Conservation (phyloP, 2,797 vertebrate genomes). For the Fistularia commersonii region DNA sequence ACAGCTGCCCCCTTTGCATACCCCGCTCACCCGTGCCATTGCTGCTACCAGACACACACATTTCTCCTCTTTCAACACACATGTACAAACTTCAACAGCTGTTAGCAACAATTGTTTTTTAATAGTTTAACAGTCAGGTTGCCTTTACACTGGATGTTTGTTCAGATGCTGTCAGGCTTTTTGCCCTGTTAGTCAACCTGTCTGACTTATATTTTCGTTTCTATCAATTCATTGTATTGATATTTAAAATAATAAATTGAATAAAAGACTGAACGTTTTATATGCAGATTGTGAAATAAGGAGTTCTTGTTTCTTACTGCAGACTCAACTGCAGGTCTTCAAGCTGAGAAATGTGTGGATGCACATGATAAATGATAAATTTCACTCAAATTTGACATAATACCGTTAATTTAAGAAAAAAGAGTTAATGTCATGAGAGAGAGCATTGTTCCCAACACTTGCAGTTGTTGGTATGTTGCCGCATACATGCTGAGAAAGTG, state of each 20-base stretch:
- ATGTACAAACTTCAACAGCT: conserved; percentile 58
- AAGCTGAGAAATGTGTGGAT: no score
- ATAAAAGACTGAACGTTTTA: background rate
- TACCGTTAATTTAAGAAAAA: background rate
- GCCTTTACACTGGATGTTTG: conserved; percentile 9
- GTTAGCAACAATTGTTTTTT: conserved; percentile 69
- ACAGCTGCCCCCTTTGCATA: conserved; percentile 64
- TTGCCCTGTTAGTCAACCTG: no score
- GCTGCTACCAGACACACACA: background rate
- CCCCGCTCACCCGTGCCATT: background rate
- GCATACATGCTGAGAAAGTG: no score
- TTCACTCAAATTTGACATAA: background rate
- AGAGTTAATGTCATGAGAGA: no score
- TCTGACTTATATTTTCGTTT: background rate
- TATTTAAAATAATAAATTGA: background rate
- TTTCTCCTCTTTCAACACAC: conserved; percentile 5
- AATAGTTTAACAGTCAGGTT: conserved; percentile 20
- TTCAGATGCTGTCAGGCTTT: background rate
- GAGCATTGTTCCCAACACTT: no score
- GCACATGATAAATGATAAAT: background rate
- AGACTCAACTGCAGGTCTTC: no score
- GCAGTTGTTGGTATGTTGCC: no score
- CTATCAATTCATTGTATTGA: conserved; percentile 1
- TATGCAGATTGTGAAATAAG: no score
- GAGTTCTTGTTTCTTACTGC: no score